Percentiles rank a stretch among this genome's conserved stretches.
These are phyloP conservation scores for Blomia tropicalis DNA, from an alignment of 2,888 invertebrate genomes.

Conservation along the genomic window DNA sequence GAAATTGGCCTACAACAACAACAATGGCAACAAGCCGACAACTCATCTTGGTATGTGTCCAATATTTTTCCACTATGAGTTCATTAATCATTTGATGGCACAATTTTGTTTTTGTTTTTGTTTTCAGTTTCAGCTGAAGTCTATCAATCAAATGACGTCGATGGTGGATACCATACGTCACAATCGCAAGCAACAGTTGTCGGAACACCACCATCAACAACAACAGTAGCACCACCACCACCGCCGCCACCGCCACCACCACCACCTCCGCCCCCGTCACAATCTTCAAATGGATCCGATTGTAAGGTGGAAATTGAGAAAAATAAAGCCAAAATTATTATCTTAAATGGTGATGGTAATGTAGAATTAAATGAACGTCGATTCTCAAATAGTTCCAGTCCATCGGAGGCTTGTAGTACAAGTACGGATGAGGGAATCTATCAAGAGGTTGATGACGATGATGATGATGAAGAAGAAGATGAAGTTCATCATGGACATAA, in stretches of 20 bases:
- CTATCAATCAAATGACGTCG: constrained; percentile 30
- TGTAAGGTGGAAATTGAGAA: neutral
- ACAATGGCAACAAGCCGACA: too few species aligned
- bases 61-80: constrained; percentile 8
- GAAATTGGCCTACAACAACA: constrained; percentile 18
- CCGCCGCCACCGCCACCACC: constrained; percentile 37
- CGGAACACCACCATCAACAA: neutral
- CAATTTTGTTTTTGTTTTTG: neutral
- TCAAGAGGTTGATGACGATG: constrained; percentile 28
- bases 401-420: constrained; percentile 27
- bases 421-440: constrained; percentile 30
- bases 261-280: constrained; percentile 46
- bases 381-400: neutral
- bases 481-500: neutral
- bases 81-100: neutral
- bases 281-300: too few species aligned
- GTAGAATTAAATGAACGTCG: neutral
- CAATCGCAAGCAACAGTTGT: neutral
- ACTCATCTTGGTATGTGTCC: constrained; percentile 27
- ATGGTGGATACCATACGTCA: constrained; percentile 30
- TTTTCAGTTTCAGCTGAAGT: constrained; percentile 31
- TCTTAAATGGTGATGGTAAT: neutral
- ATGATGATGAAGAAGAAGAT: neutral
- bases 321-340: neutral
- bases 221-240: too few species aligned